Percentiles rank a stretch among this genome's conserved stretches.
phyloP scores from a whole-genome alignment of 2,797 vertebrate genomes.

The Sebastes miniatus region DNA sequence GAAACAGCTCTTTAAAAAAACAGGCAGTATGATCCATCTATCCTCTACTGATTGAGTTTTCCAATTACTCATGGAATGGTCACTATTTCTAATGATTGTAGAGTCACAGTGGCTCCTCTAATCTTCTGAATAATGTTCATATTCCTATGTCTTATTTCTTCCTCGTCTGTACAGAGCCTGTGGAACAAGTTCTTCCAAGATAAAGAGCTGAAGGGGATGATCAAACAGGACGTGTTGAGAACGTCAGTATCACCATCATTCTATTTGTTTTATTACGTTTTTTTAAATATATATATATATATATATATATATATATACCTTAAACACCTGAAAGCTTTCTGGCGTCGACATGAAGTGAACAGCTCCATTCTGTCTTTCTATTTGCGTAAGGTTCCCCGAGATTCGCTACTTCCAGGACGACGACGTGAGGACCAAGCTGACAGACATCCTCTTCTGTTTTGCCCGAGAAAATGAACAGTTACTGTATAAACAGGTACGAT shows the following conservation, averaged over 20 bases:
- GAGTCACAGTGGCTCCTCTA: not conserved
- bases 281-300: too few relatives aligned
- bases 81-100: not conserved
- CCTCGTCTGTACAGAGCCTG: slow-evolving; percentile 86
- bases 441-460: slow-evolving; percentile 98
- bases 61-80: not conserved
- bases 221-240: slow-evolving; percentile 96
- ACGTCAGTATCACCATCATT: slow-evolving; percentile 84
- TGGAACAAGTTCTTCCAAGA: slow-evolving; percentile 99
- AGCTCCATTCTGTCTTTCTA: not conserved
- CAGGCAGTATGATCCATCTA: not conserved
- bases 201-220: slow-evolving; percentile 97
- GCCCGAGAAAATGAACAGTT: slow-evolving; percentile 98
- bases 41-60: not conserved
- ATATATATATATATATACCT: too few relatives aligned
- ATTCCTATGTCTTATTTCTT: not conserved
- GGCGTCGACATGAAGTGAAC: not conserved
- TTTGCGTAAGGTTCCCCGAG: slow-evolving; percentile 91
- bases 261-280: not conserved
- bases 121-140: not conserved
- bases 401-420: slow-evolving; percentile 98
- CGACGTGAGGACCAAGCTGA: slow-evolving; percentile 95
- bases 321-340: not conserved
- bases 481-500: slow-evolving; percentile 95
- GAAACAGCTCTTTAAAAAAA: not conserved